Percentiles rank a stretch among this genome's conserved stretches.
Conservation (phyloP, 2,797 vertebrate genomes). For the Natrix natrix region DNA sequence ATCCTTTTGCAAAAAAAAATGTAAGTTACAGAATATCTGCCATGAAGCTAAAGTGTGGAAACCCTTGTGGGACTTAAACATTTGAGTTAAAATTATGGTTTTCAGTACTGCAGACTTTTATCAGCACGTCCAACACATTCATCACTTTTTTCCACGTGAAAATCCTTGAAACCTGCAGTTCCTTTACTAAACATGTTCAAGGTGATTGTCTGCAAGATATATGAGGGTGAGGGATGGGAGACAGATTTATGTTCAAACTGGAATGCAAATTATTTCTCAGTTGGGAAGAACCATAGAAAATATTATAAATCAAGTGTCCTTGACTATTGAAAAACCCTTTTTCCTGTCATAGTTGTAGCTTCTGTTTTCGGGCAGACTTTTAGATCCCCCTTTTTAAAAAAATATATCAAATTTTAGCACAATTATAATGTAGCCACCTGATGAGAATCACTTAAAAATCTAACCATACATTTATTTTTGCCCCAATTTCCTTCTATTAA, state of each 20-base stretch:
- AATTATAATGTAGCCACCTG: not conserved
- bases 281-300: not conserved
- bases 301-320: not conserved
- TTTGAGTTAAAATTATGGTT: not conserved
- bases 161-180: not conserved
- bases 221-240: not conserved
- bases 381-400: not conserved
- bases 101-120: not conserved
- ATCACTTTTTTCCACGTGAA: not conserved
- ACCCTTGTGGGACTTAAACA: not conserved
- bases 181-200: not conserved
- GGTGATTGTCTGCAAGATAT: not conserved
- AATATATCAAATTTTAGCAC: not conserved
- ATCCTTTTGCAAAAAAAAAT: not conserved
- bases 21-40: not conserved
- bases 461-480: fast-evolving
- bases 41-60: not conserved
- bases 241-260: conserved; percentile 14
- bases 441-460: not conserved
- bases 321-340: conserved; percentile 5
- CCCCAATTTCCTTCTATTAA: not conserved
- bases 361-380: not conserved
- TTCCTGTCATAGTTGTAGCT: conserved; percentile 22
- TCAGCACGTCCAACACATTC: not conserved
- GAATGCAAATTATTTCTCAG: not conserved